A percentile compares a stretch with the other conserved stretches of the same genome.
phyloP scores from a whole-genome alignment of 2,888 invertebrate genomes.

The Aelia acuminata region DNA sequence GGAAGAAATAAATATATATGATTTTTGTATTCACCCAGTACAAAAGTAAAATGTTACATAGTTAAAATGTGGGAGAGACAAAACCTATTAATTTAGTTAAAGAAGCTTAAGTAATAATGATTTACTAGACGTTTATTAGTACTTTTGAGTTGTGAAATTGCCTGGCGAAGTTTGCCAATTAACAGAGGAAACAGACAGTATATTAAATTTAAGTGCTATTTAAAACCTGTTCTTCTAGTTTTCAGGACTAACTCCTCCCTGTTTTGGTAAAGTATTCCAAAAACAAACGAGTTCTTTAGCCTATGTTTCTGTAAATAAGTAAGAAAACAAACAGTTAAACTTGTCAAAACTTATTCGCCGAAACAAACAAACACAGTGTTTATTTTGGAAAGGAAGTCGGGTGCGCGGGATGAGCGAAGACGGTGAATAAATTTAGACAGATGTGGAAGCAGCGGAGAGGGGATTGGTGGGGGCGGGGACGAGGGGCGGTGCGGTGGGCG shows the following conservation, averaged over 20 bases:
- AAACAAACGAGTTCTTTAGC: slow-evolving; percentile 15
- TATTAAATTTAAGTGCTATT: neutral
- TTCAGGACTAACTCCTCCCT: neutral
- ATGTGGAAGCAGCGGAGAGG: neutral
- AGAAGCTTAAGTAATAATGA: too few species aligned
- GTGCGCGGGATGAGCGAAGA: neutral
- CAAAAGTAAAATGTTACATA: too few species aligned
- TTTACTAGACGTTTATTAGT: too few species aligned
- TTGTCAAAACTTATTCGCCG: slow-evolving; percentile 38
- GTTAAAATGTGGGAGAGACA: too few species aligned
- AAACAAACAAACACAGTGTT: slow-evolving; percentile 31
- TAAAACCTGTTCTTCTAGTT: neutral
- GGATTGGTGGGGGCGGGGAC: neutral
- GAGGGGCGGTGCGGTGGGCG: slow-evolving; percentile 12
- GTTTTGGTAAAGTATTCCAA: neutral
- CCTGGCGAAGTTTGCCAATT: neutral
- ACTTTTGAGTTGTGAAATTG: neutral
- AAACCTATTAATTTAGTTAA: too few species aligned
- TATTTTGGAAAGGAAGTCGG: slow-evolving; percentile 24
- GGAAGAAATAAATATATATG: too few species aligned
- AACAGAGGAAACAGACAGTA: too few species aligned
- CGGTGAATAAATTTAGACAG: slow-evolving; percentile 14
- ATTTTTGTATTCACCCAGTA: too few species aligned
- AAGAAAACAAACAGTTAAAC: slow-evolving; percentile 20
- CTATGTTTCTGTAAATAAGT: slow-evolving; percentile 27